These are phyloP conservation scores for Scolanthus callimorphus DNA, from an alignment of 92 coral and sea anemone species.

Conservation along the genomic window DNA sequence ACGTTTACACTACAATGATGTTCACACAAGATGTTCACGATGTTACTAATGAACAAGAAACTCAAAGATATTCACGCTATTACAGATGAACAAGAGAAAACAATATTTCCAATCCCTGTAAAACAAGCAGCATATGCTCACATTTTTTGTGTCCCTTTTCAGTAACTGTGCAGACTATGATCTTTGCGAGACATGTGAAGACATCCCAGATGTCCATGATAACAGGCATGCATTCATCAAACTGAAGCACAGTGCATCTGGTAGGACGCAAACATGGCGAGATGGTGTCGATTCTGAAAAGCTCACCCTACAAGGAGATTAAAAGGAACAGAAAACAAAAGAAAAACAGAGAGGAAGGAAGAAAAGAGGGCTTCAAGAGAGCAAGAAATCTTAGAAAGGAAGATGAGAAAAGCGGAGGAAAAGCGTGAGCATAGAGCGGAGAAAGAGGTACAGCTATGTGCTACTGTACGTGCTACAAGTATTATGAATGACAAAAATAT, in stretches of 20 bases:
- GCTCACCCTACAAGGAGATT: slow-evolving; percentile 54
- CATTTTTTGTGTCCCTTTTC: neutral
- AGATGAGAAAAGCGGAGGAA: slow-evolving; percentile 19
- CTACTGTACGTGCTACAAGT: too few relatives aligned
- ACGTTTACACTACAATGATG: too few relatives aligned
- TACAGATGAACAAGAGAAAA: too few relatives aligned
- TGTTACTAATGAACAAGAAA: too few relatives aligned
- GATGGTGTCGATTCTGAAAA: slow-evolving; percentile 84
- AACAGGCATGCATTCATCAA: slow-evolving; percentile 74
- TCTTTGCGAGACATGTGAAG: slow-evolving; percentile 88
- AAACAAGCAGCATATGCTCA: too few relatives aligned
- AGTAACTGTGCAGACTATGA: slow-evolving; percentile 92
- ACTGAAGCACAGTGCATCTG: slow-evolving; percentile 62
- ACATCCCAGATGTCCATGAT: slow-evolving; percentile 54
- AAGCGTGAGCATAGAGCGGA: neutral
- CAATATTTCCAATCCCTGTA: neutral
- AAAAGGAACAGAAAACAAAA: slow-evolving; percentile 39
- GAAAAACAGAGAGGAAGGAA: slow-evolving; percentile 52
- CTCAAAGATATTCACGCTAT: too few relatives aligned
- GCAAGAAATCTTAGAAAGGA: slow-evolving; percentile 20
- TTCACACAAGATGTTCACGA: too few relatives aligned
- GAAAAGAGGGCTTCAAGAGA: slow-evolving; percentile 18
- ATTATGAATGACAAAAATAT: too few relatives aligned
- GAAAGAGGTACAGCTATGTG: neutral
- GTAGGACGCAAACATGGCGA: slow-evolving; percentile 88